phyloP scores from a whole-genome alignment of 1,140 invertebrate genomes.

The Halotydeus destructor region DNA sequence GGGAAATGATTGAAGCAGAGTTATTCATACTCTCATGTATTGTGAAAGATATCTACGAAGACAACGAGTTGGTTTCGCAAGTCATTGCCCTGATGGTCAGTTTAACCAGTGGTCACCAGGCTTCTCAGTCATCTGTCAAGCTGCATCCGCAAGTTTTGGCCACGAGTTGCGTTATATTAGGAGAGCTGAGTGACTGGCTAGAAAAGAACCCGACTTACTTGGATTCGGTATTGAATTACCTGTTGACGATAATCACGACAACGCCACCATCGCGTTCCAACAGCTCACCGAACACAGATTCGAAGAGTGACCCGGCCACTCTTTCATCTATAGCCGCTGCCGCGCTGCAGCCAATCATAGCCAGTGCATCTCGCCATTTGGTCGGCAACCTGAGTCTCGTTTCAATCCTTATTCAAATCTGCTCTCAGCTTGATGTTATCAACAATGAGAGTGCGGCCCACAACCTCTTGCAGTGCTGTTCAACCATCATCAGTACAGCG shows the following conservation, averaged over 20 bases:
- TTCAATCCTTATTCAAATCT: constrained; percentile 8
- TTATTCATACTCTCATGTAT: constrained; percentile 13
- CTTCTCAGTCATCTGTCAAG: neutral
- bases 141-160: constrained; percentile 56
- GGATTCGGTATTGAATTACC: constrained; percentile 7
- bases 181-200: constrained; percentile 87
- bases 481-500: constrained; percentile 5
- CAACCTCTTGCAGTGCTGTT: constrained; percentile 10
- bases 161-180: constrained; percentile 65
- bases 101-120: neutral
- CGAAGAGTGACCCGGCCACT: neutral
- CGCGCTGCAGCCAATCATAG: constrained; percentile 6
- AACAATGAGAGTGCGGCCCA: neutral
- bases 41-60: neutral
- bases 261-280: neutral
- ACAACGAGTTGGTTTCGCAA: constrained; percentile 1
- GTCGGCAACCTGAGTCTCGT: constrained; percentile 7
- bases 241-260: constrained; percentile 8
- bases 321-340: constrained; percentile 5
- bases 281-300: neutral
- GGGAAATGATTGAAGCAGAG: constrained; percentile 11
- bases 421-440: constrained; percentile 6
- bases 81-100: constrained; percentile 7
- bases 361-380: constrained; percentile 3
- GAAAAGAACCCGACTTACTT: constrained; percentile 48